These are phyloP conservation scores for Melanaphis sacchari DNA, from an alignment of 1,140 invertebrate species.

Conservation along the genomic window DNA sequence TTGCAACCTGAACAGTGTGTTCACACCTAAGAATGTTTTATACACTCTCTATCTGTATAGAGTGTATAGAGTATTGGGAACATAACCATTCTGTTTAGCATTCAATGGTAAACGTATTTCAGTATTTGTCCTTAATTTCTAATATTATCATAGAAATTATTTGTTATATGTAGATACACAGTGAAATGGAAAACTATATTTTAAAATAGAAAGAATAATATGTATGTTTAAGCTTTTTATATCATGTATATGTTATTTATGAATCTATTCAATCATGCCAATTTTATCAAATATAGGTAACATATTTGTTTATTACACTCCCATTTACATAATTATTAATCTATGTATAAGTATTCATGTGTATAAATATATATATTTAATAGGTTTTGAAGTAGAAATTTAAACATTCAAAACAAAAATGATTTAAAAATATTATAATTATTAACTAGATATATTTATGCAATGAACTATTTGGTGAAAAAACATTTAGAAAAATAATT, in stretches of 20 bases:
- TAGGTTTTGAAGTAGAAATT: too few relatives aligned
- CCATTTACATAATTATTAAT: background rate
- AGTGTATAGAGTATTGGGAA: constrained; percentile 16
- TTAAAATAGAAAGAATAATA: background rate
- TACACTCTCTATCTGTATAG: constrained; percentile 12
- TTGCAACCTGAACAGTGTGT: background rate
- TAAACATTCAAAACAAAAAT: background rate
- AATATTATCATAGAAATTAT: background rate
- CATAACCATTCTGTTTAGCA: background rate
- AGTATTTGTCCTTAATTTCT: constrained; percentile 27
- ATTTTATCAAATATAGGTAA: background rate
- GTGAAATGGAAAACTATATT: constrained; percentile 14
- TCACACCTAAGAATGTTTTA: constrained; percentile 26
- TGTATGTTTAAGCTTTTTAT: background rate
- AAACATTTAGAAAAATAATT: too few relatives aligned
- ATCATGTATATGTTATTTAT: background rate
- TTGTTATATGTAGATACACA: background rate
- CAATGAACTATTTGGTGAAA: background rate
- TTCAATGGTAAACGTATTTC: background rate
- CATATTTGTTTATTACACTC: background rate
- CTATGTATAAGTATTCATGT: background rate
- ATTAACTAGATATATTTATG: background rate
- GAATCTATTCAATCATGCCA: background rate
- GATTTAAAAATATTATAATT: background rate
- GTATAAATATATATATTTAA: background rate